Percentiles rank a stretch among this genome's conserved stretches.
phyloP scores from a whole-genome alignment of 2,888 invertebrate species.

The Eilema griseolum region DNA sequence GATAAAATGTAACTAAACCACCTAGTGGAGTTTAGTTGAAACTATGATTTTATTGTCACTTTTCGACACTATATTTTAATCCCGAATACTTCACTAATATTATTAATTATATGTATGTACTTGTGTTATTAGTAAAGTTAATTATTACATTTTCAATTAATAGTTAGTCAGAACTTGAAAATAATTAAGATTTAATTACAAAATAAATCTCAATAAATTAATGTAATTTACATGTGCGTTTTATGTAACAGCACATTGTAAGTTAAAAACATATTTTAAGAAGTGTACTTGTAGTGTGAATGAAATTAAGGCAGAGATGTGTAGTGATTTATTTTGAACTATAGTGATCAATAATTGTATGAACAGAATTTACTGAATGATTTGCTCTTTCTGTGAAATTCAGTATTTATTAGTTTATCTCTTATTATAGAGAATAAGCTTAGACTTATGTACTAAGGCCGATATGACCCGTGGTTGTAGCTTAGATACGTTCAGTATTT shows the following conservation, averaged over 20 bases:
- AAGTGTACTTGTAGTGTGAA: not conserved
- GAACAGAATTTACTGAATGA: not conserved
- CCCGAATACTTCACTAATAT: not conserved
- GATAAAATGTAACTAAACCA: not conserved
- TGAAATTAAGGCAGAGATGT: not conserved
- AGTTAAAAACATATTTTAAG: not conserved
- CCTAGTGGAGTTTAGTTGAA: not conserved
- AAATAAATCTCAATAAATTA: not conserved
- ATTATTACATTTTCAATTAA: not conserved
- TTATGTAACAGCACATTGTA: not conserved
- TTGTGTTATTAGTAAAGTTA: no score
- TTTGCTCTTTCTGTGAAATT: slow-evolving; percentile 15
- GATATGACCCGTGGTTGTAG: slow-evolving; percentile 73
- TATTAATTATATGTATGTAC: not conserved
- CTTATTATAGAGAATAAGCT: slow-evolving; percentile 42
- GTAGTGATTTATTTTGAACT: not conserved
- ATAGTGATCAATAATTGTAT: not conserved
- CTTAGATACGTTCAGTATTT: slow-evolving; percentile 54
- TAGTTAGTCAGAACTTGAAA: not conserved
- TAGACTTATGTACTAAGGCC: slow-evolving; percentile 64
- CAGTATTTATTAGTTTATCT: slow-evolving; percentile 31
- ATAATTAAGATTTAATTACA: not conserved
- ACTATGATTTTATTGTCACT: not conserved
- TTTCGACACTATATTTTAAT: not conserved
- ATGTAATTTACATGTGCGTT: not conserved